Evolutionary conservation across 2,888 invertebrate species (phyloP), one percentile per base, ranked within the genome.

Genomic region (Aporophyla nigra): DNA sequence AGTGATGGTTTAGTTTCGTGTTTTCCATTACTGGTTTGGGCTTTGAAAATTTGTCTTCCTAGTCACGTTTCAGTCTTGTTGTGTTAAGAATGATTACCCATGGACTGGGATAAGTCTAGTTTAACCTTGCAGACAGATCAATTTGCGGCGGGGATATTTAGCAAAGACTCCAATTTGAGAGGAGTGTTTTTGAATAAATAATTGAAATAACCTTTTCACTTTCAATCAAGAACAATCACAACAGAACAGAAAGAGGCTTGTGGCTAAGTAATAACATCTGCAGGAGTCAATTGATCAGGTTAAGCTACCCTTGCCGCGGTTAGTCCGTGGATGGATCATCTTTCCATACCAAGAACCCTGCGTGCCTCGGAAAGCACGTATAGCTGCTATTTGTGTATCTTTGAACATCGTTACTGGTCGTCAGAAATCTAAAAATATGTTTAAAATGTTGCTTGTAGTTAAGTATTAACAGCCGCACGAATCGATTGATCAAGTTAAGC

Each of bases 31-130:
- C 43, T 10, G 43, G 43, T 46, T 46, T 10, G 10, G 10, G 16
- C 10, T 33, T 43, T n/a, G 2, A 12, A 14, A 4, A 7, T 9
- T 74, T 74, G 1, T n/a, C 9, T 49, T 51, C 6, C 63, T 0
- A 40, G 56, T 46, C 75, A 75, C 74, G 63, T 56, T 14, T 3
- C 0, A 19, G 14, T 19, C 21, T n/a, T 40, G 56, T 74, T 75
- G 21, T 9, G 49, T 51, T 63, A 5, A 40, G 6, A 40, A 40
- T 63, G 5, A 54, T 54, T 9, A 54, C 74, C 12, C 12, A 21
- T 49, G 24, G 21, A 56, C 40, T 24, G 53, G n/a, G 7, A 16
- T 24, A 51, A 63, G 54, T 33, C 33, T 7, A 33, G 21, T 46
- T 54, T 61, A 33, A 61, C 46, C 16, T 61, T 7, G 0, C 27